A percentile compares a stretch with the other conserved stretches of the same genome.
Evolutionary conservation across 2,888 invertebrate species (phyloP).

Genomic region (Drosophila algonquin): DNA sequence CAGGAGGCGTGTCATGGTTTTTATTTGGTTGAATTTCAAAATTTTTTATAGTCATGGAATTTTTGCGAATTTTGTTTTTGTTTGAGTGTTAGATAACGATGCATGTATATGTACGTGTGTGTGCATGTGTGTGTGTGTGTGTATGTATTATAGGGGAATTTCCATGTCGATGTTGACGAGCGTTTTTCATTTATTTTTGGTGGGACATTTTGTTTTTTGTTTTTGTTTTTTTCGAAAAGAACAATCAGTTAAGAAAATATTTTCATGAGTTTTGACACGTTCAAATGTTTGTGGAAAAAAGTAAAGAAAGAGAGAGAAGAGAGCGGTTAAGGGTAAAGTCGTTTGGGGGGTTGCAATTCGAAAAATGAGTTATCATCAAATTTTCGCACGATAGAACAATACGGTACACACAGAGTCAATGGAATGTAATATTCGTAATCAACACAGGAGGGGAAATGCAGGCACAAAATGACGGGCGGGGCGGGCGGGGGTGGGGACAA

Average conservation of each 20-base stretch:
- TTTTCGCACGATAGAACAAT: background rate
- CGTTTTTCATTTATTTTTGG: conserved; percentile 65
- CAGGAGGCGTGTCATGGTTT: conserved; percentile 46
- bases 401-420: background rate
- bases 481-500: background rate
- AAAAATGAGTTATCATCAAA: conserved; percentile 10
- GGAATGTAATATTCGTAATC: background rate
- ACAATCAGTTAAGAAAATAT: conserved; percentile 80
- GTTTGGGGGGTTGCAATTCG: conserved; percentile 47
- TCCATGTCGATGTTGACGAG: conserved; percentile 82
- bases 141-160: conserved; percentile 48
- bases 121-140: conserved; percentile 26
- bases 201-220: conserved; percentile 32
- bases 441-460: conserved; percentile 36
- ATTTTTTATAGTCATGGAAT: conserved; percentile 27
- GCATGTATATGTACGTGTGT: conserved; percentile 54
- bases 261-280: conserved; percentile 78
- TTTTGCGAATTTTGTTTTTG: conserved; percentile 38
- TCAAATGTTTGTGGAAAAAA: conserved; percentile 57
- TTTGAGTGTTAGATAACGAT: conserved; percentile 52
- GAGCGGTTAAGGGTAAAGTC: conserved; percentile 52
- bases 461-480: conserved; percentile 9
- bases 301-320: conserved; percentile 30
- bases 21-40: conserved; percentile 34
- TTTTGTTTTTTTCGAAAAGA: conserved; percentile 56